phyloP scores from a whole-genome alignment of 2,113 vertebrate genomes.

The Pseudolaguvia tuberculata region DNA sequence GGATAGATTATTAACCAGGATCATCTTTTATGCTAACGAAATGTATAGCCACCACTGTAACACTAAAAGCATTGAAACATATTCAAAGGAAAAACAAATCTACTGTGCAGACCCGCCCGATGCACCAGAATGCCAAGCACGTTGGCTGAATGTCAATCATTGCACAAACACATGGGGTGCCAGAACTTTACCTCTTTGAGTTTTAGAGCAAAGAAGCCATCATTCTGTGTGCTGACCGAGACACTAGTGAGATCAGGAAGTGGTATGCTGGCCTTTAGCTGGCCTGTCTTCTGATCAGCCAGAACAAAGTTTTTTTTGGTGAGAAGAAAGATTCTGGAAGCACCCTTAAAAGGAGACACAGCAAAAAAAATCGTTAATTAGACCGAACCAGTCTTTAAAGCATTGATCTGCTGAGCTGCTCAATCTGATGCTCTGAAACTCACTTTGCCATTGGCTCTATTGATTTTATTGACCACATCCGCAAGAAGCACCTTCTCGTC shows the following conservation, averaged over 20 bases:
- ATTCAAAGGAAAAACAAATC: too few species aligned
- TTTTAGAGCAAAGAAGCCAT: slow-evolving; percentile 91
- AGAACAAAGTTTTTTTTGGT: slow-evolving; percentile 90
- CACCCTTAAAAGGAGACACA: slow-evolving; percentile 60
- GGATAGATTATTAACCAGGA: not conserved
- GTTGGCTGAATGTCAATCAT: not conserved
- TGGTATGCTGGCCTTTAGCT: slow-evolving; percentile 88
- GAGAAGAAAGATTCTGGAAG: slow-evolving; percentile 87
- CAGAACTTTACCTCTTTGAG: slow-evolving; percentile 81
- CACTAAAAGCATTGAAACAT: not conserved
- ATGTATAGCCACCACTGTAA: not conserved
- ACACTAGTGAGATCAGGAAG: slow-evolving; percentile 87
- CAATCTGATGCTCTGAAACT: slow-evolving; percentile 35
- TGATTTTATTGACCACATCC: slow-evolving; percentile 95
- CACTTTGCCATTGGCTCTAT: slow-evolving; percentile 96
- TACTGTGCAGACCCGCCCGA: too few species aligned
- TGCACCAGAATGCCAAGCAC: too few species aligned
- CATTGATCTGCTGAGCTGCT: not conserved
- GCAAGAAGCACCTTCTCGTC: slow-evolving; percentile 95
- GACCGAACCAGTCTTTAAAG: not conserved
- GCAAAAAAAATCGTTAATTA: not conserved
- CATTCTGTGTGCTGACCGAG: slow-evolving; percentile 90
- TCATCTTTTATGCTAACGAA: not conserved
- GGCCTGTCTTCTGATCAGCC: slow-evolving; percentile 93
- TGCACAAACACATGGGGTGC: not conserved